These are phyloP conservation scores for Plusia festucae DNA, from an alignment of 2,888 invertebrate genomes.

Conservation along the genomic window DNA sequence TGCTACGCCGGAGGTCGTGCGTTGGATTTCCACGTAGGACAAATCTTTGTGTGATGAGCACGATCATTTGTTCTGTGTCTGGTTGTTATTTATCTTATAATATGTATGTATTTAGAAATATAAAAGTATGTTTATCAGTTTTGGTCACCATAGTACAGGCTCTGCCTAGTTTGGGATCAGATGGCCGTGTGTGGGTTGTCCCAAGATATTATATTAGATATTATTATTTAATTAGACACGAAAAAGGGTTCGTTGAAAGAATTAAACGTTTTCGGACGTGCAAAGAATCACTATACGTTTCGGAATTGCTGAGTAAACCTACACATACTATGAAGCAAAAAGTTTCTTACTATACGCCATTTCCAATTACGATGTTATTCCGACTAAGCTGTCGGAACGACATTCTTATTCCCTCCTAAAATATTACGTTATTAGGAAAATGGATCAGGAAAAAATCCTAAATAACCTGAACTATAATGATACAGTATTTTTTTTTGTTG, in stretches of 20 bases:
- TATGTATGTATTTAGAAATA: no score
- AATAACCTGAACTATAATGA: background rate
- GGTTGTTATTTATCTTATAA: no score
- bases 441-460: background rate
- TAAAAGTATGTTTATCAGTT: no score
- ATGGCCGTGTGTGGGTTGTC: no score
- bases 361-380: conserved; percentile 2
- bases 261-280: conserved; percentile 39
- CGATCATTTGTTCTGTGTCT: no score
- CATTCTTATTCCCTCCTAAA: background rate
- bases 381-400: background rate
- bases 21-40: no score
- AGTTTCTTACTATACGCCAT: conserved; percentile 5
- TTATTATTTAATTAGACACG: conserved; percentile 7
- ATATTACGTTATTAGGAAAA: conserved; percentile 4
- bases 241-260: conserved; percentile 8
- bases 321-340: conserved; percentile 9
- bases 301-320: conserved; percentile 6
- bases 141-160: no score
- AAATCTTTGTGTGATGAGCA: no score
- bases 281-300: conserved; percentile 18
- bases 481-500: no score
- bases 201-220: no score
- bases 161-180: no score
- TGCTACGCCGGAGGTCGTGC: no score